Base-by-base conservation (phyloP, 2,888 invertebrate genomes). In the Elysia crispata region DNA sequence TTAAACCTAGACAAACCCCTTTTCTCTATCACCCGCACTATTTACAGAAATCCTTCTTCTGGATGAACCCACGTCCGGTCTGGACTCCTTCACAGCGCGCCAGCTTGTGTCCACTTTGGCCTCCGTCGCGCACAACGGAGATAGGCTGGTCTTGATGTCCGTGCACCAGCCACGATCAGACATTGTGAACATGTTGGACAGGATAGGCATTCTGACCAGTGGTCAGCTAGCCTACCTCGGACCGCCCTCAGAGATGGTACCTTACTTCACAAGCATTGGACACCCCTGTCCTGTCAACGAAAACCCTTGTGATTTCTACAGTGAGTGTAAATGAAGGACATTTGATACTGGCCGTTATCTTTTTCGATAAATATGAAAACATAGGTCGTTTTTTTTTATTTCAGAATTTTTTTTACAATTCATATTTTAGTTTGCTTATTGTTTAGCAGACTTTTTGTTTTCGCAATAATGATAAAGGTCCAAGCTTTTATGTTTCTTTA, bases 201-300 rank as follows among this genome's bases (percentile, higher is more conserved):
- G 86, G 54, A 80, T 89, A 6, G 87, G 86, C 20, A 81, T 89
- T 8, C 81, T 89, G 82, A 86, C 86, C 23, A 69, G 80, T 50
- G 89, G 93, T 54, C 92, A 98, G 88, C 96, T 97, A 50, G 97
- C 98, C 8, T 93, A 92, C 84, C 91, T 90, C 72, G 93, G 93
- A 83, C 81, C 79, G 69, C 75, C 98, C 0, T 94, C 97, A 76
- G 95, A 97, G 87, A 95, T 99, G 94, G 93, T 98, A 82, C 97
- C 97, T 89, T 98, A 98, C 92, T 98, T 98, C 92, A 96, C 97
- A 77, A 95, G 96, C 83, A 97, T 98, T 86, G 98, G 98, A 11
- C 98, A 98, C 91, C 98, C 98, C 0, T 99, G 98, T 92, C 98
- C 98, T 0, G 97, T 97, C 90, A 93, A 97, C 75, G 98, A 98